Base-by-base conservation (phyloP, 1,140 invertebrate genomes). In the Nebria ingens region DNA sequence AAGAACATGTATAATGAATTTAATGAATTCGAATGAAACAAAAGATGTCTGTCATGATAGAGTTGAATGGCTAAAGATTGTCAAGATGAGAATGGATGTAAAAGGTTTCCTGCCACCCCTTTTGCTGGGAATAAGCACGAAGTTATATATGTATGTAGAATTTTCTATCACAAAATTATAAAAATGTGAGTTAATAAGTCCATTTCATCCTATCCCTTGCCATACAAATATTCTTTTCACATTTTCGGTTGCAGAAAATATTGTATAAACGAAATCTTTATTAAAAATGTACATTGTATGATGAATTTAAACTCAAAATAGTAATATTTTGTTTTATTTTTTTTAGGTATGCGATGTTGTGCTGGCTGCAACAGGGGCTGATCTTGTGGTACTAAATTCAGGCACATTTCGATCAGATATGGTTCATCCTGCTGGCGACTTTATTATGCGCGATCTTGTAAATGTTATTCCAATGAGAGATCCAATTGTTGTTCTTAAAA, bases 401-500 rank as follows among this genome's bases (percentile, higher is more conserved):
- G 92, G 92, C 25, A 93, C 91, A 23, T 79, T 93, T 55, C 73
- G 89, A 53, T 88, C 86, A 53, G 89, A 92, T 71, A 71, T 81
- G 68, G 78, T 88, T 1, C 87, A 91, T 71, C 76, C 83, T 2
- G 80, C 83, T 19, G 91, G 92, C 1, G 78, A 83, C 42, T 94
- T 95, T 68, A 88, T 81, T 15, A 79, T 93, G 60, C 76, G 87
- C 12, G 91, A 94, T 73, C 72, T 95, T 17, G 82, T 87, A 1
- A 86, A 80, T 56, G 80, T 94, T 25, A 78, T 94, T 38, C 91
- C 91, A 1, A 87, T 91, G 81, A 72, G 87, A 25, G 91, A 94
- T 71, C 84, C 85, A 0, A 68, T 93, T 0, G 78, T 90, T n/a
- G 80, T 93, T 2, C 65, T 94, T 13, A 69, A 72, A 62, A 72